Percentiles rank a stretch among this genome's conserved stretches.
phyloP scores from a whole-genome alignment of 2,888 invertebrate species.

The Mantis religiosa region DNA sequence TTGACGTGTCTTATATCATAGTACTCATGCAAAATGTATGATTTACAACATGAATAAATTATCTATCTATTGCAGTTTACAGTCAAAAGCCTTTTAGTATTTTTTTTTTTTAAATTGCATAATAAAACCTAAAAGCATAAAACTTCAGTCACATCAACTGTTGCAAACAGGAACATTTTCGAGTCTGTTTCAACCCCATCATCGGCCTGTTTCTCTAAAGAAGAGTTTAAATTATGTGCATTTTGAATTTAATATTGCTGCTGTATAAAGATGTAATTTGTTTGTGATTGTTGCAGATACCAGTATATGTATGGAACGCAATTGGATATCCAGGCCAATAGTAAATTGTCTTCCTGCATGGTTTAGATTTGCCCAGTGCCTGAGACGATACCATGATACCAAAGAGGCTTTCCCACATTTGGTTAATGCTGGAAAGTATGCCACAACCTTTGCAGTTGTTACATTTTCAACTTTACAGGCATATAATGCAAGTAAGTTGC shows the following conservation, averaged over 20 bases:
- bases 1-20: no score
- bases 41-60: no score
- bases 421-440: slow-evolving; percentile 97
- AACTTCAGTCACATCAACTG: no score
- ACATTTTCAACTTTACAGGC: slow-evolving; percentile 72
- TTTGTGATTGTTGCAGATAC: slow-evolving; percentile 44
- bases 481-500: slow-evolving; percentile 55
- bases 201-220: no score
- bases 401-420: slow-evolving; percentile 92
- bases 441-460: slow-evolving; percentile 93
- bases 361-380: slow-evolving; percentile 96
- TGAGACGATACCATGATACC: slow-evolving; percentile 91
- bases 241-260: background rate
- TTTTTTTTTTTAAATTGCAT: no score
- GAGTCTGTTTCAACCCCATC: no score
- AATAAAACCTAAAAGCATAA: no score
- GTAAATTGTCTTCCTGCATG: slow-evolving; percentile 93
- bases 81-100: no score
- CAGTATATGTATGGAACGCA: slow-evolving; percentile 65
- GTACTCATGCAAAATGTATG: no score
- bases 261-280: background rate
- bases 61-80: no score
- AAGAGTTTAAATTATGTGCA: no score
- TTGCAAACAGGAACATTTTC: no score
- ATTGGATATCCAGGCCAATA: slow-evolving; percentile 72